Percentiles rank a stretch among this genome's conserved stretches.
phyloP scores from a whole-genome alignment of 2,797 vertebrate genomes.

The Loris lydekkerianus region DNA sequence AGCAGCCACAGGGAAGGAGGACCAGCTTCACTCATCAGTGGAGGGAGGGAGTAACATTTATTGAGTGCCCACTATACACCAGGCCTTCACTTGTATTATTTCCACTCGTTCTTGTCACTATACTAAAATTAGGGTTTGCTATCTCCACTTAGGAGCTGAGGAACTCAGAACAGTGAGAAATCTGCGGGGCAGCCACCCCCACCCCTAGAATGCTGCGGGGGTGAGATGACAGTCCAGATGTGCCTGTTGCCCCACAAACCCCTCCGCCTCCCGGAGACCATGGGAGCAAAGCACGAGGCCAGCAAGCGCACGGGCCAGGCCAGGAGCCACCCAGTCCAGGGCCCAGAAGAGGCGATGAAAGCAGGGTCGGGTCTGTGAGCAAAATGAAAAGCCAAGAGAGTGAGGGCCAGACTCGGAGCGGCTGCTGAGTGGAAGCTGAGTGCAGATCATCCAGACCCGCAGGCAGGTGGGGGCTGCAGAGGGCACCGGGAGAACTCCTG shows the following conservation, averaged over 20 bases:
- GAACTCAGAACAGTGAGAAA: not conserved
- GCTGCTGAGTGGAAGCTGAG: accelerated
- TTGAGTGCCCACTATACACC: accelerated
- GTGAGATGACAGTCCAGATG: too few relatives aligned
- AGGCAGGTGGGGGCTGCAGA: not conserved
- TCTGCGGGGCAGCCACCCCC: not conserved
- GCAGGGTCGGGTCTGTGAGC: accelerated
- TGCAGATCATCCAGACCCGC: accelerated
- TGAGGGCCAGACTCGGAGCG: accelerated
- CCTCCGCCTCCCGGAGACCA: not conserved
- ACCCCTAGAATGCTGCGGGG: accelerated
- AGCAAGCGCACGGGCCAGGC: not conserved
- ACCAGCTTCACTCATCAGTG: not conserved
- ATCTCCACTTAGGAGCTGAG: not conserved
- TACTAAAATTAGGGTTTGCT: not conserved
- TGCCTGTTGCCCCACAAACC: not conserved
- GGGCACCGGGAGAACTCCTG: accelerated
- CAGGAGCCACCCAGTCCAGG: not conserved
- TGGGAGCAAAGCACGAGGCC: not conserved
- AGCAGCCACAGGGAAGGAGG: not conserved
- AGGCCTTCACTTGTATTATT: too few relatives aligned
- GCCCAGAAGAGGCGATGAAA: not conserved
- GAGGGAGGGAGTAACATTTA: too few relatives aligned
- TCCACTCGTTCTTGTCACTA: not conserved
- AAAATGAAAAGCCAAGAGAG: not conserved